Conservation (phyloP, 2,797 vertebrate genomes). For the Luscinia megarhynchos region DNA sequence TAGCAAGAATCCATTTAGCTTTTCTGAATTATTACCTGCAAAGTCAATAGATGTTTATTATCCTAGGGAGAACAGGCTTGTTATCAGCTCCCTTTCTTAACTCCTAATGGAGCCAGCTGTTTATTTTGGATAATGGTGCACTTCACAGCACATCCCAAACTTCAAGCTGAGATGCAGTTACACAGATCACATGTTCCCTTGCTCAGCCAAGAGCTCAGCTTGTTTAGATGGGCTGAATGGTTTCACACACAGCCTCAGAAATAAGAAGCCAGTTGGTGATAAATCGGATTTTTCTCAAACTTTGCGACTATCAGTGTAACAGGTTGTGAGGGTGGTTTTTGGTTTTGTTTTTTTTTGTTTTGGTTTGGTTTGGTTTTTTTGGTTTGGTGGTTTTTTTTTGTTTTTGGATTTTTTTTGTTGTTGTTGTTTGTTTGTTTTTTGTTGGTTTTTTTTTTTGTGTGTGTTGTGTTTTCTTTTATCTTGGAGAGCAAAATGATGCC, state of each 20-base stretch:
- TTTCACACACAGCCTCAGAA: not conserved
- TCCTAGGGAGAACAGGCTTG: not conserved
- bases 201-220: not conserved
- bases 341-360: too few species aligned
- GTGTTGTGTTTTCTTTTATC: not conserved
- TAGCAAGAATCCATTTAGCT: slow-evolving; percentile 47
- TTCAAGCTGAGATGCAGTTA: not conserved
- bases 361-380: too few species aligned
- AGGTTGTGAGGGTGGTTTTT: not conserved
- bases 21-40: slow-evolving; percentile 60
- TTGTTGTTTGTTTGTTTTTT: not conserved
- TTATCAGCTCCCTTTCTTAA: slow-evolving; percentile 40
- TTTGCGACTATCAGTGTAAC: not conserved
- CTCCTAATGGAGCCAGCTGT: slow-evolving; percentile 38
- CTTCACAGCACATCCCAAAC: slow-evolving; percentile 16
- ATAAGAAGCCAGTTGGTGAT: not conserved
- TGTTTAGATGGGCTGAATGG: not conserved
- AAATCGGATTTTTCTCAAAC: not conserved
- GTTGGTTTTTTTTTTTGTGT: not conserved
- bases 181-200: not conserved
- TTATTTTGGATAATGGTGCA: slow-evolving; percentile 54
- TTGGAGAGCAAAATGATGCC: not conserved
- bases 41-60: slow-evolving; percentile 66
- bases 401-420: too few species aligned
- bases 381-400: not conserved